phyloP scores from a whole-genome alignment of 2,113 vertebrate species.

The Megatriorchis doriae region DNA sequence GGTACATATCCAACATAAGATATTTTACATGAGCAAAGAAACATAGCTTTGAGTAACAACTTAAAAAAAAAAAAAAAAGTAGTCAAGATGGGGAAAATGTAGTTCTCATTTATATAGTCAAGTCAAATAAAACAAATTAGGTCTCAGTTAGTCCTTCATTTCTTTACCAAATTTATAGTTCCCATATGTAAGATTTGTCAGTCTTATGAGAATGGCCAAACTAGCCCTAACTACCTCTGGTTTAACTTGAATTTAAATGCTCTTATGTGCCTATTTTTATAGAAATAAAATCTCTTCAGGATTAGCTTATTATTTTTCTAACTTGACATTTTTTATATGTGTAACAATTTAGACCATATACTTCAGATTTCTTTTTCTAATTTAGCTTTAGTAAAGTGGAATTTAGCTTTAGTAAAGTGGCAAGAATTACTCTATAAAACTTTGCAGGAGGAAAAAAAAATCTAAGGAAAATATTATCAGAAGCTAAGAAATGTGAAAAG shows the following conservation, averaged over 20 bases:
- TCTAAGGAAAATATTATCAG: neutral
- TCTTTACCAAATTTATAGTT: constrained; percentile 15
- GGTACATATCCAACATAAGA: neutral
- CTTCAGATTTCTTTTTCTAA: neutral
- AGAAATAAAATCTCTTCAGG: constrained; percentile 8
- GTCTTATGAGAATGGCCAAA: neutral
- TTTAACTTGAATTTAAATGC: constrained; percentile 6
- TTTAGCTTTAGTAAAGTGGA: neutral
- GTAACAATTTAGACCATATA: neutral
- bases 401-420: neutral
- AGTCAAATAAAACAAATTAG: constrained; percentile 7
- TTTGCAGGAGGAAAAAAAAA: neutral
- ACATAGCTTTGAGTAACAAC: neutral
- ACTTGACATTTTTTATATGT: neutral
- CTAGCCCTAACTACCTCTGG: neutral
- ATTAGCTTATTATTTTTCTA: constrained; percentile 3
- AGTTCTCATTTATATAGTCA: neutral
- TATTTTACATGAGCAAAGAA: neutral
- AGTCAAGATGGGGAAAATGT: neutral
- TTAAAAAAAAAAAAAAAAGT: neutral
- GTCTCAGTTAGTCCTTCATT: neutral
- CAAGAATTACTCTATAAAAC: neutral
- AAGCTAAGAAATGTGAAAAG: neutral
- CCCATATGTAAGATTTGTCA: neutral
- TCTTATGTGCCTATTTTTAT: neutral